Evolutionary conservation across 23 tunicate species (phyloP).

Genomic region (Oikopleura vanhoeffeni): DNA sequence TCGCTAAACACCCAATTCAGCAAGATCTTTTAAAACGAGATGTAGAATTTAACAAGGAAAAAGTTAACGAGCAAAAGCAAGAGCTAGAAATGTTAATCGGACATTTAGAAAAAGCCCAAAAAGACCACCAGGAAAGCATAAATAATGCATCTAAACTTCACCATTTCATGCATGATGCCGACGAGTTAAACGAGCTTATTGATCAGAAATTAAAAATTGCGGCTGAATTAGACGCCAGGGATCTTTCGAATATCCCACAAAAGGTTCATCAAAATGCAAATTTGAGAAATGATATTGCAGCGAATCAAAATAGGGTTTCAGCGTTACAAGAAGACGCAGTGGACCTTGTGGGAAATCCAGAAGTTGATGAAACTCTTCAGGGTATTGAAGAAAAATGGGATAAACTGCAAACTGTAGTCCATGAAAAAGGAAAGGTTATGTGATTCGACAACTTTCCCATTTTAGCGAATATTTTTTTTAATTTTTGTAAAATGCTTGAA

Average conservation of each 20-base stretch:
- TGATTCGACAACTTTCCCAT: too few relatives aligned
- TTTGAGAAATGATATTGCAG: background rate
- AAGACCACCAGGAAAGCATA: background rate
- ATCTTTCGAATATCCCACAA: background rate
- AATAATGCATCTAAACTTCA: background rate
- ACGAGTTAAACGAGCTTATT: background rate
- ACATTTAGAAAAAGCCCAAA: background rate
- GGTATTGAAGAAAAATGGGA: background rate
- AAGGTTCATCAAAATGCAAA: background rate
- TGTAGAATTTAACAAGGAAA: conserved; percentile 25
- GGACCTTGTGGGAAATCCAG: background rate
- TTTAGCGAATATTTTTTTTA: too few relatives aligned
- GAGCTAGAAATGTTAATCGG: background rate
- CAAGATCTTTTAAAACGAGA: background rate
- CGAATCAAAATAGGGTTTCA: background rate
- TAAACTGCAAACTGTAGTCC: background rate
- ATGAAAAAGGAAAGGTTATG: background rate
- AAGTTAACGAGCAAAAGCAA: conserved; percentile 12
- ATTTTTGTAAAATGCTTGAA: too few relatives aligned
- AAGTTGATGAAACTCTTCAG: background rate
- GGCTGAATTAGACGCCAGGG: background rate
- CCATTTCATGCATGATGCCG: background rate
- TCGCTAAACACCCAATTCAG: background rate
- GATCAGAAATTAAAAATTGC: background rate
- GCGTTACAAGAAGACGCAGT: background rate